Evolutionary conservation across 1,140 invertebrate species (phyloP).

Genomic region (Cataglyphis hispanica): DNA sequence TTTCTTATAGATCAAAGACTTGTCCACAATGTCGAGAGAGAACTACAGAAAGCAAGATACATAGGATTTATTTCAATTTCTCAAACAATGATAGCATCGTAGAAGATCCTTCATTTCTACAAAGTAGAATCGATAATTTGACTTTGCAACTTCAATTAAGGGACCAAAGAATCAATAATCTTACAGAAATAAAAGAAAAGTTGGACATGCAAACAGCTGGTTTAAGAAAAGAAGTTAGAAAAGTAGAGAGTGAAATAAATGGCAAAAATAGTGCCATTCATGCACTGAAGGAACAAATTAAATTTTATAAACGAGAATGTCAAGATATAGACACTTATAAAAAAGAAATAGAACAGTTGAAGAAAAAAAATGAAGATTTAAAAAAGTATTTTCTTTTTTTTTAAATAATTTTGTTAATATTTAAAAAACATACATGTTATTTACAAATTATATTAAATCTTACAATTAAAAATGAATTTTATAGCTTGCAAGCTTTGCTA

Average conservation of each 20-base stretch:
- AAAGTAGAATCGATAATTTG: constrained; percentile 85
- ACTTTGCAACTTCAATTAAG: constrained; percentile 83
- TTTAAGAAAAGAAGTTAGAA: constrained; percentile 84
- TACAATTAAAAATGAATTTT: constrained; percentile 72
- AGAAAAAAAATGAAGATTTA: constrained; percentile 85
- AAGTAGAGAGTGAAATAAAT: constrained; percentile 84
- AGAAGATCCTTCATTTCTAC: constrained; percentile 79
- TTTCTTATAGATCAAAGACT: constrained; percentile 85
- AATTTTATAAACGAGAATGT: constrained; percentile 84
- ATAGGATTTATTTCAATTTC: constrained; percentile 89
- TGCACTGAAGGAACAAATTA: constrained; percentile 87
- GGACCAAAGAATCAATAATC: constrained; percentile 82
- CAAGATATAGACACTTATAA: constrained; percentile 83
- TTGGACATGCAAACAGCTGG: constrained; percentile 78
- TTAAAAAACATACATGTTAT: not conserved
- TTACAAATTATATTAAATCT: not conserved
- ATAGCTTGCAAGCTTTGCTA: constrained; percentile 87
- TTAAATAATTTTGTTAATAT: not conserved
- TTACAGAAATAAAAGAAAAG: constrained; percentile 72
- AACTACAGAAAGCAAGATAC: constrained; percentile 87
- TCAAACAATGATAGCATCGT: constrained; percentile 85
- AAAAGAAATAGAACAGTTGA: constrained; percentile 86
- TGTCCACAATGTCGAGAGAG: constrained; percentile 91
- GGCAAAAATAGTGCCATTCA: constrained; percentile 84
- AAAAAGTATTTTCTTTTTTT: constrained; percentile 74